Percentiles rank a stretch among this genome's conserved stretches.
Evolutionary conservation across 2,113 vertebrate genomes (phyloP).

Genomic region (Catharus bicknelli): DNA sequence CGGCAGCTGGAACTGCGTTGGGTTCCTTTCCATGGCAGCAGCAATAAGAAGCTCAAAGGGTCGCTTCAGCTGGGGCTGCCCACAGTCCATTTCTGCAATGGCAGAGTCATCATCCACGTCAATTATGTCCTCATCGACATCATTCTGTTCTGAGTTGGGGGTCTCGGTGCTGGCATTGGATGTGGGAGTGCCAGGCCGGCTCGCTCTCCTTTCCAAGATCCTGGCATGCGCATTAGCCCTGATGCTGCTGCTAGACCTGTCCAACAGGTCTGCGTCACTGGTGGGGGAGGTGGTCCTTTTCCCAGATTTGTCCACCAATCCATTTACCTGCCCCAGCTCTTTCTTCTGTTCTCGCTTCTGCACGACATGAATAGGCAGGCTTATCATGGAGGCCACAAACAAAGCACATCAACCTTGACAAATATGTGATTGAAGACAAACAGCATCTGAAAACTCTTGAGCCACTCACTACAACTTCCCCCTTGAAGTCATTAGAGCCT

Average conservation of each 20-base stretch:
- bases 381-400: constrained; percentile 58
- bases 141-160: constrained; percentile 94
- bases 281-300: constrained; percentile 88
- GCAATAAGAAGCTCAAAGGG: constrained; percentile 97
- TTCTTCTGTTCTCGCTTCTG: constrained; percentile 96
- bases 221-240: constrained; percentile 89
- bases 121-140: constrained; percentile 90
- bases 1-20: constrained; percentile 97
- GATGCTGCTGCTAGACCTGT: constrained; percentile 82
- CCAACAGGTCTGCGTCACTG: constrained; percentile 89
- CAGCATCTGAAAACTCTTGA: constrained; percentile 30
- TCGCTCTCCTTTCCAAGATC: constrained; percentile 88
- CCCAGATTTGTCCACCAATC: constrained; percentile 85
- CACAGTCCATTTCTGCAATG: constrained; percentile 83
- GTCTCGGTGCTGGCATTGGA: constrained; percentile 94
- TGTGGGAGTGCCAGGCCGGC: constrained; percentile 92
- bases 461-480: constrained; percentile 27
- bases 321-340: constrained; percentile 91
- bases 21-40: constrained; percentile 96
- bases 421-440: constrained; percentile 55
- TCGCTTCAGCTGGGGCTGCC: constrained; percentile 89
- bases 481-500: neutral
- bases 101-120: constrained; percentile 93
- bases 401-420: constrained; percentile 65
- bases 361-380: constrained; percentile 57